Conservation (phyloP, 2,888 invertebrate genomes). For the Agriopis aurantiaria region DNA sequence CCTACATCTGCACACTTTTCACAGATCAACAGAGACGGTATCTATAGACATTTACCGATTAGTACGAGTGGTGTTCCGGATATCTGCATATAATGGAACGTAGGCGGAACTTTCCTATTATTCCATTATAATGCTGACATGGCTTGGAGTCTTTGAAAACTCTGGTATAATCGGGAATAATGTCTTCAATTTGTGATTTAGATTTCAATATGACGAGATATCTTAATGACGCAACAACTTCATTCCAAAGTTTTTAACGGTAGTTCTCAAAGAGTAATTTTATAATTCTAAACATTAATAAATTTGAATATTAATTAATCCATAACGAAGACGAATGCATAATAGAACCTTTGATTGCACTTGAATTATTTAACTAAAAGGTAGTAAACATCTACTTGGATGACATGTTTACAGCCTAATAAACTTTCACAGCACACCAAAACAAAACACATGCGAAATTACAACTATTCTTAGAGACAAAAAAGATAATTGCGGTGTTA, state of each 20-base stretch:
- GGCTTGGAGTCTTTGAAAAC: constrained; percentile 41
- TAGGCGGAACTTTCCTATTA: constrained; percentile 73
- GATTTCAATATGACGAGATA: constrained; percentile 25
- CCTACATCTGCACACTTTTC: constrained; percentile 3
- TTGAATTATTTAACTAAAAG: constrained; percentile 17
- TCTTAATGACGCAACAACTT: not conserved
- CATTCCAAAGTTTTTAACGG: not conserved
- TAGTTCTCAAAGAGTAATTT: too few relatives aligned
- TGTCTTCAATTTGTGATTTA: constrained; percentile 28
- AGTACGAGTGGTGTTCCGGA: constrained; percentile 56
- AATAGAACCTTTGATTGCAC: not conserved
- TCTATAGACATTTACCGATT: constrained; percentile 52
- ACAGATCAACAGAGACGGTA: constrained; percentile 53
- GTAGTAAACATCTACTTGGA: constrained; percentile 14
- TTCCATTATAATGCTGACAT: constrained; percentile 67
- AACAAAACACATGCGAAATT: constrained; percentile 11
- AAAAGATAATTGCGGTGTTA: constrained; percentile 14
- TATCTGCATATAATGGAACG: constrained; percentile 81
- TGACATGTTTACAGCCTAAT: constrained; percentile 1
- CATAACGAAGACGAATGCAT: not conserved
- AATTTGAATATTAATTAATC: not conserved
- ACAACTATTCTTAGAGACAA: constrained; percentile 9
- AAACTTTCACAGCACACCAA: constrained; percentile 1
- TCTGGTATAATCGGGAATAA: constrained; percentile 33
- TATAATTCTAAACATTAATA: too few relatives aligned